Percentiles rank a stretch among this genome's conserved stretches.
Evolutionary conservation across 2,888 invertebrate genomes (phyloP).

Genomic region (Lycocerus yunnanus): DNA sequence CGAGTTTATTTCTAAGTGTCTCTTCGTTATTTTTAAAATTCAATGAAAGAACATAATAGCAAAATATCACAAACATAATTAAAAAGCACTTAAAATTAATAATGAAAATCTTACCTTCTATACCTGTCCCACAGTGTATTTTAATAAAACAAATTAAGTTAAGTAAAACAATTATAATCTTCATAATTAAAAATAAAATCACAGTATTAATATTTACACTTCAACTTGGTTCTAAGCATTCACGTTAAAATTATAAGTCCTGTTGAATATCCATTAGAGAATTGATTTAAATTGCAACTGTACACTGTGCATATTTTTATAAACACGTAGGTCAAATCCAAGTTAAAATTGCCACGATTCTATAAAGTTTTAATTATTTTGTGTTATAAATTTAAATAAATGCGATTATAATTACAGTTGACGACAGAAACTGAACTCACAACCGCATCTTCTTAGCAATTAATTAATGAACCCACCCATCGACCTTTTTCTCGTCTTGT

Average conservation of each 20-base stretch:
- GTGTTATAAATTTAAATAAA: slow-evolving; percentile 7
- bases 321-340: not conserved
- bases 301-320: slow-evolving; percentile 2
- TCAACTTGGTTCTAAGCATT: not conserved
- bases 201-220: not conserved
- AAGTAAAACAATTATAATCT: slow-evolving; percentile 4
- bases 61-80: not conserved
- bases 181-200: slow-evolving; percentile 5
- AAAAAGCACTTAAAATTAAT: not conserved
- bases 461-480: slow-evolving; percentile 3
- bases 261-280: slow-evolving; percentile 13
- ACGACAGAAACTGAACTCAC: not conserved
- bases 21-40: not conserved
- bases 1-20: slow-evolving; percentile 8
- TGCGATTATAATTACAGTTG: not conserved
- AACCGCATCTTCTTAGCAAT: slow-evolving; percentile 7
- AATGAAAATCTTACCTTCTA: slow-evolving; percentile 2
- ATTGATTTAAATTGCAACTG: slow-evolving; percentile 20
- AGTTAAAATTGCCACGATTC: not conserved
- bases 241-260: slow-evolving; percentile 4
- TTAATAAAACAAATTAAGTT: not conserved
- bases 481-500: slow-evolving; percentile 6
- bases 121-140: not conserved
- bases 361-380: not conserved
- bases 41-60: slow-evolving; percentile 6